Percentiles rank a stretch among this genome's conserved stretches.
These are phyloP conservation scores for Cepaea hortensis DNA, from an alignment of 2,888 invertebrate genomes.

Conservation along the genomic window DNA sequence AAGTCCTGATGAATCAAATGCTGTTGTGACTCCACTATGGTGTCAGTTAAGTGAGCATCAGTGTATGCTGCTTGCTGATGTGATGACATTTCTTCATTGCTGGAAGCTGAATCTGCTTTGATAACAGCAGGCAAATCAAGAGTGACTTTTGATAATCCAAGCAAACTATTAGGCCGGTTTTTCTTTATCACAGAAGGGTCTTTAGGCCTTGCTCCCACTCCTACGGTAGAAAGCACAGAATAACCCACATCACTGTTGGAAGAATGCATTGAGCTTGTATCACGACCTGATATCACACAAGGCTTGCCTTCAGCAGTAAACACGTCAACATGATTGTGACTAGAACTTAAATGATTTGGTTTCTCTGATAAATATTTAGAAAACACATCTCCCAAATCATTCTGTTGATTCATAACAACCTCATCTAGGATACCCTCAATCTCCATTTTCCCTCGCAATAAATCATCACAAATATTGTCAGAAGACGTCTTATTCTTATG, in stretches of 20 bases:
- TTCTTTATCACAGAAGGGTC: conserved; percentile 60
- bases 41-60: conserved; percentile 14
- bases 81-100: neutral
- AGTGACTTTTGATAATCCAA: conserved; percentile 66
- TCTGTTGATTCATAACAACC: conserved; percentile 38
- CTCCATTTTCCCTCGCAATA: conserved; percentile 48
- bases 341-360: conserved; percentile 12
- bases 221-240: conserved; percentile 36
- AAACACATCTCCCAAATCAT: neutral
- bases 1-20: neutral
- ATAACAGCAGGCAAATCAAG: conserved; percentile 44
- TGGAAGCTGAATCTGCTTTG: neutral
- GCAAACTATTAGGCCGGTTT: conserved; percentile 65
- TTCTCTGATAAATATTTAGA: neutral
- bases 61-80: conserved; percentile 3
- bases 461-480: conserved; percentile 28
- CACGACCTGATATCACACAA: neutral
- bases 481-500: neutral
- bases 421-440: conserved; percentile 51
- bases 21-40: conserved; percentile 3
- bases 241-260: conserved; percentile 25
- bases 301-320: neutral
- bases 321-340: conserved; percentile 25
- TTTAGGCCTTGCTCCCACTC: conserved; percentile 66
- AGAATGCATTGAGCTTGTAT: conserved; percentile 11